Percentiles rank a stretch among this genome's conserved stretches.
Conservation (phyloP, 2,888 invertebrate species). For the Tiliacea citrago region DNA sequence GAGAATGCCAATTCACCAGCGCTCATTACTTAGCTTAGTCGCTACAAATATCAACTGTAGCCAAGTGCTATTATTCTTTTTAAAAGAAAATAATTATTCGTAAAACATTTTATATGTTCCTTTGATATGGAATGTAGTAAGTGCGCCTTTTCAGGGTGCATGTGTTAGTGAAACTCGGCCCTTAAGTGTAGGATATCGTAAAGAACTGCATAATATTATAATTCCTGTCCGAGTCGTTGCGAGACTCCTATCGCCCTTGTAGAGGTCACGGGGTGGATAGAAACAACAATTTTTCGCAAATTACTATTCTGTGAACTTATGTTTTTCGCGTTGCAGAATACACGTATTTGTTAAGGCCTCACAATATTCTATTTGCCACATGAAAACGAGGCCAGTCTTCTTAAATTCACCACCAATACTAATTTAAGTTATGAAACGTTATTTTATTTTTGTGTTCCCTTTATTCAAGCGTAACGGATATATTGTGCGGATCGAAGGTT, state of each 20-base stretch:
- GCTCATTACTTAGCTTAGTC: conserved; percentile 39
- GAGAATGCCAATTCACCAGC: conserved; percentile 32
- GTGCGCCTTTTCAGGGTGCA: conserved; percentile 39
- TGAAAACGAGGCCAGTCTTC: conserved; percentile 45
- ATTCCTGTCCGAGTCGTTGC: conserved; percentile 46
- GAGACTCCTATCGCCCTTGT: conserved; percentile 54
- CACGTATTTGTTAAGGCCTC: conserved; percentile 41
- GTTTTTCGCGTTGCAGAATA: conserved; percentile 38
- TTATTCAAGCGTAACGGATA: conserved; percentile 49
- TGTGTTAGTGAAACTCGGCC: conserved; percentile 36
- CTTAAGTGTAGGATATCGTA: conserved; percentile 45
- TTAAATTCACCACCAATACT: conserved; percentile 45
- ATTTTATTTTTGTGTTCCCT: conserved; percentile 45
- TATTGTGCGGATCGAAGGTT: conserved; percentile 39
- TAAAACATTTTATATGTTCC: conserved; percentile 41
- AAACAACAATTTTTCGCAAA: conserved; percentile 38
- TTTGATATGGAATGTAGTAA: conserved; percentile 47
- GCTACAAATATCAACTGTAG: conserved; percentile 44
- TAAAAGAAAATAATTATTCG: conserved; percentile 40
- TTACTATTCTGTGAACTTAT: conserved; percentile 44
- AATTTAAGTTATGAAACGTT: conserved; percentile 41
- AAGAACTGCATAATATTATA: conserved; percentile 49
- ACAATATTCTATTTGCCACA: conserved; percentile 52
- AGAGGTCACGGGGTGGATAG: conserved; percentile 58
- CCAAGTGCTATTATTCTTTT: conserved; percentile 48